Evolutionary conservation across 2,888 invertebrate species (phyloP), one percentile per base, ranked within the genome.

Genomic region (Deroplatys truncata): DNA sequence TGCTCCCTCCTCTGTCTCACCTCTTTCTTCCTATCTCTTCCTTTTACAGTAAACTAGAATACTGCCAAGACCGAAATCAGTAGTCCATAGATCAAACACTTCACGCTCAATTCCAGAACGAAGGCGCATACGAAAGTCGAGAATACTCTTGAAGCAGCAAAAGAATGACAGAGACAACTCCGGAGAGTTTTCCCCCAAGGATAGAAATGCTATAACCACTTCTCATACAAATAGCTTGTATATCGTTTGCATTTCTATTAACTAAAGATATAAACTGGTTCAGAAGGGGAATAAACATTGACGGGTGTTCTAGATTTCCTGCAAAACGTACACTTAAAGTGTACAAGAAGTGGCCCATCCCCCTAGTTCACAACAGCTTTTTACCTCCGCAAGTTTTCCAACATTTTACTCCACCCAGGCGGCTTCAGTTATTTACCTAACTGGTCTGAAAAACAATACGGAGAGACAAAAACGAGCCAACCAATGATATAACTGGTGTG

Each of bases 71-170:
- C 82, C 84, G 49, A 83, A 89, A 89, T 85, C 89, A 89, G 56
- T 89, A 89, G 89, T 85, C 84, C 88, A 88, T 88, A 88, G 88
- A 88, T 88, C 88, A 84, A 28, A 88, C 84, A 88, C 5, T 88
- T 84, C 84, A 13, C 84, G 82, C 84, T 88, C 88, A 56, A 84
- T 88, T 88, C 84, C 88, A 43, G 28, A 16, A 72, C 56, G 16
- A 72, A 72, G 56, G 20, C 56, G 56, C 56, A 72, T 72, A 72
- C 56, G 56, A 72, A 72, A 72, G 56, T 72, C 20, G 25, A 72
- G 56, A 72, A 72, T 72, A 20, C 56, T 20, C 56, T 16, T 72
- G 25, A 72, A 72, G 56, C 25, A 72, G 25, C 56, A 72, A 25
- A 72, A 25, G 56, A 20, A 9, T 72, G 56, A 25, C 56, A 25